phyloP scores from a whole-genome alignment of 1,140 invertebrate species.

The Euwallacea similis region DNA sequence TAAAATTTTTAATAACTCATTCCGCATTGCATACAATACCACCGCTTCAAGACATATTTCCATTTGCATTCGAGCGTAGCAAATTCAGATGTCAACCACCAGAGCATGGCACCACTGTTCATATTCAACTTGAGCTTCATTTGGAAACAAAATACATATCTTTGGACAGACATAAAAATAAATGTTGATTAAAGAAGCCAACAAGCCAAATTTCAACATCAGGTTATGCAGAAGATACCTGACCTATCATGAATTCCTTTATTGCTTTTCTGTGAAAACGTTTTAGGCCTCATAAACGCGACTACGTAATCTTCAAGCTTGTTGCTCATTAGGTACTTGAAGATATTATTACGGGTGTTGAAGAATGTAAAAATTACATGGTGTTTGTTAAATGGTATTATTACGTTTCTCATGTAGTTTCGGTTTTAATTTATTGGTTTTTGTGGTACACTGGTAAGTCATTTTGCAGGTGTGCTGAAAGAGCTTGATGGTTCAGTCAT shows the following conservation, averaged over 20 bases:
- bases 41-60: background rate
- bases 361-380: too few species aligned
- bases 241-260: constrained; percentile 41
- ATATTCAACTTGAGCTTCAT: background rate
- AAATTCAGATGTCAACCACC: constrained; percentile 1
- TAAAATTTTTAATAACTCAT: background rate
- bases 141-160: too few species aligned
- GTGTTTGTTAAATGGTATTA: too few species aligned
- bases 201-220: constrained; percentile 28
- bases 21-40: background rate
- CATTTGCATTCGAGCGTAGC: background rate
- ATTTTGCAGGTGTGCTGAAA: too few species aligned
- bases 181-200: background rate
- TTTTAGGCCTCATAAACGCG: constrained; percentile 1
- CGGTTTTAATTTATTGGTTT: too few species aligned
- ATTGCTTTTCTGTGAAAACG: constrained; percentile 7
- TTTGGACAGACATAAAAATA: constrained; percentile 5
- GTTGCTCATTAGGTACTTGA: background rate
- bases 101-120: background rate
- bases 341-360: too few species aligned
- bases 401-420: too few species aligned
- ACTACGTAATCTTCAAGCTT: background rate
- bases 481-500: too few species aligned
- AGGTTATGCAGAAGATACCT: constrained; percentile 35
- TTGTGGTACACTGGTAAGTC: too few species aligned